phyloP scores from a whole-genome alignment of 2,113 vertebrate species.

The Sciurus niger region DNA sequence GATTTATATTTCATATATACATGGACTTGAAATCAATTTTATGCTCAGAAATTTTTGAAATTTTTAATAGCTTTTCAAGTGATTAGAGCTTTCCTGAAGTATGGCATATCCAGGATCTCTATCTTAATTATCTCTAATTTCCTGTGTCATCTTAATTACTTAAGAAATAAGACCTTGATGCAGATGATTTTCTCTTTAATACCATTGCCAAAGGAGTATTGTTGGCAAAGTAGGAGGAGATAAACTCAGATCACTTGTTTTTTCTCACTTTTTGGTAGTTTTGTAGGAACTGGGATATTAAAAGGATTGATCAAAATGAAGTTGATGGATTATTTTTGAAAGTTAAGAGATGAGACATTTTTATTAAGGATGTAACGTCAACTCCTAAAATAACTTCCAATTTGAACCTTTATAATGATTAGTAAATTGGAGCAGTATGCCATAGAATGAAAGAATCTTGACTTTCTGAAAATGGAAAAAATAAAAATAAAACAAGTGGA shows the following conservation, averaged over 20 bases:
- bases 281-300: background rate
- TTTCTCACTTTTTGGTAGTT: conserved; percentile 47
- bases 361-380: background rate
- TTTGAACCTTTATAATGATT: conserved; percentile 42
- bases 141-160: conserved; percentile 61
- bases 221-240: background rate
- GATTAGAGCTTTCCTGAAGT: conserved; percentile 49
- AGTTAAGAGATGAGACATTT: conserved; percentile 47
- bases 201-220: background rate
- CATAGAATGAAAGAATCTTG: background rate
- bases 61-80: conserved; percentile 59
- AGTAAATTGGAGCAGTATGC: background rate
- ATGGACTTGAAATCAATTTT: conserved; percentile 50
- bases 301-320: conserved; percentile 53
- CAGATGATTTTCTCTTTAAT: background rate
- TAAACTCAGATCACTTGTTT: conserved; percentile 22
- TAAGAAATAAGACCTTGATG: conserved; percentile 21
- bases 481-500: background rate
- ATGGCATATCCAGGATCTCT: background rate
- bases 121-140: conserved; percentile 62
- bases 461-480: background rate
- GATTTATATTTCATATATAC: conserved; percentile 36
- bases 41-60: background rate
- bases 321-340: conserved; percentile 53
- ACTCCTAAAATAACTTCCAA: conserved; percentile 20